Conservation (phyloP, 2,888 invertebrate species). For the Tenthredo distinguenda region DNA sequence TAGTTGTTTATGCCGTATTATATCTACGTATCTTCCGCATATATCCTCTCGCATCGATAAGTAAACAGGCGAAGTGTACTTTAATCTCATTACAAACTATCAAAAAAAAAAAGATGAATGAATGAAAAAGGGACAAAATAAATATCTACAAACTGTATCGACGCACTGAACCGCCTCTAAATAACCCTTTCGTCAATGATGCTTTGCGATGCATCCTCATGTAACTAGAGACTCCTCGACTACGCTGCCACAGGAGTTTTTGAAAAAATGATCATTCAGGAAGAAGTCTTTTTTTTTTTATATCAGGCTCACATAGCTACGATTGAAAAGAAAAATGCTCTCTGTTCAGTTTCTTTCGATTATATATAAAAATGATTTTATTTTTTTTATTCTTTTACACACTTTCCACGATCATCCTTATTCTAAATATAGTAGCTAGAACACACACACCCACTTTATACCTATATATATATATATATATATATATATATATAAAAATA, state of each 20-base stretch:
- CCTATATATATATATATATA: too few species aligned
- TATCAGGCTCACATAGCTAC: background rate
- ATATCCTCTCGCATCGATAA: constrained; percentile 31
- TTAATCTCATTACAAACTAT: constrained; percentile 47
- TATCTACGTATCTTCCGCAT: constrained; percentile 10
- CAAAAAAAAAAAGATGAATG: background rate
- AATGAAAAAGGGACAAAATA: background rate
- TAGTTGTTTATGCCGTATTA: background rate
- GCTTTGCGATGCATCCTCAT: background rate
- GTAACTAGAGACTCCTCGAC: background rate
- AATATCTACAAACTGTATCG: constrained; percentile 11
- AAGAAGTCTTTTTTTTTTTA: background rate
- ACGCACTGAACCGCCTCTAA: constrained; percentile 2
- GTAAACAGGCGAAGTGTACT: constrained; percentile 43
- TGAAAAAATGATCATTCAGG: background rate
- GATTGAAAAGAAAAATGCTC: too few species aligned
- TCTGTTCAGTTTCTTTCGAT: background rate
- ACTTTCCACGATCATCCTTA: background rate
- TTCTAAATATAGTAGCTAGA: background rate
- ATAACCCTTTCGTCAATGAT: background rate
- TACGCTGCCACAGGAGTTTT: background rate
- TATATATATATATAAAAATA: too few species aligned
- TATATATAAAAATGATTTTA: background rate
- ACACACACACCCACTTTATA: too few species aligned
- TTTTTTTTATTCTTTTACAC: background rate